These are phyloP conservation scores for Phylloscopus trochiloides DNA, from an alignment of 2,113 vertebrate genomes.

Conservation along the genomic window DNA sequence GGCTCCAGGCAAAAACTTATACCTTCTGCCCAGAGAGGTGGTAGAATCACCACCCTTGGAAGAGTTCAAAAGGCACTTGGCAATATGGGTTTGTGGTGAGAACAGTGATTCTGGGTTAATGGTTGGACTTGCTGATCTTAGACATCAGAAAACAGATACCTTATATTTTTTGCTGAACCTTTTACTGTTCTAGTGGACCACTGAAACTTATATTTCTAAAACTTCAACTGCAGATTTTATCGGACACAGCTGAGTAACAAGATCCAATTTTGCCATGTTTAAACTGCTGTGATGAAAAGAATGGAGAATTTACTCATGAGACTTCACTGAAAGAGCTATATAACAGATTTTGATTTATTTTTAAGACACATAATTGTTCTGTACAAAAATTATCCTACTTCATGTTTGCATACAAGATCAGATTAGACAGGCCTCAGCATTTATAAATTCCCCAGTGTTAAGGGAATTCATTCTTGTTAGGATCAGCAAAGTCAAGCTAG, in stretches of 20 bases:
- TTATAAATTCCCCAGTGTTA: constrained; percentile 42
- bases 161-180: background rate
- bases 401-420: background rate
- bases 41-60: background rate
- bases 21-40: background rate
- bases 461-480: constrained; percentile 70
- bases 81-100: background rate
- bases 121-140: background rate
- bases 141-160: background rate
- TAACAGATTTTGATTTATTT: background rate
- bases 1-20: background rate
- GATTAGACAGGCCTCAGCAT: background rate
- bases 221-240: background rate
- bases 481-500: constrained; percentile 70
- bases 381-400: background rate
- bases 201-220: background rate
- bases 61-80: background rate
- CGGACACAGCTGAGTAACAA: background rate
- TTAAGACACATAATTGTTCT: background rate
- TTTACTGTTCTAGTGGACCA: background rate
- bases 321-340: background rate
- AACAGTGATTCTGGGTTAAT: background rate
- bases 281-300: background rate
- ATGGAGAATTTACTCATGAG: background rate
- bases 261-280: background rate